Evolutionary conservation across 1,140 invertebrate species (phyloP), one percentile per base, ranked within the genome.

Genomic region (Teleogryllus occipitalis): DNA sequence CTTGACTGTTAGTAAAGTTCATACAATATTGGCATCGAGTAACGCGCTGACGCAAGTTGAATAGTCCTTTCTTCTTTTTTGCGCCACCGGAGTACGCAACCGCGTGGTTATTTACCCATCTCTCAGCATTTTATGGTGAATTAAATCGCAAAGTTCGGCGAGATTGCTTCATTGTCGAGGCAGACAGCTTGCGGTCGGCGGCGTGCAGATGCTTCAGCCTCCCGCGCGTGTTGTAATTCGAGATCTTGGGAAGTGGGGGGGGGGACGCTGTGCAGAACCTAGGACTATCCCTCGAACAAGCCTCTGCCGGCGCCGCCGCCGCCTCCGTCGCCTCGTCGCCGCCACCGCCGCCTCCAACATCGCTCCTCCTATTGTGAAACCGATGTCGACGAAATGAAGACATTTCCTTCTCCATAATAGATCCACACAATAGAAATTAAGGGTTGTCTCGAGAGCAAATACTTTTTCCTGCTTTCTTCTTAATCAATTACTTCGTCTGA

Each of bases 391-490:
- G 54, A 65, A 65, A 65, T 65, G 54, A 65, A 65, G 54, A 65
- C 54, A 65, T 65, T 65, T 65, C 54, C 54, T 65, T 65, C 54
- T 65, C 18, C 54, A 65, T 65, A 65, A 65, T 7, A 65, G 54
- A 18, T 65, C 54, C 10, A 65, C 54, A 65, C 54, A 65, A 65
- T 65, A 18, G 54, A 18, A 65, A 65, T 65, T 65, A 65, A 65
- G 54, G 54, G 54, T 65, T 65, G 54, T 65, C 54, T 65, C 10
- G 54, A 65, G 54, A 65, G 54, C 54, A 65, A 65, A 65, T 65
- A 65, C 54, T 65, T 65, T 65, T 65, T 65, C 54, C 54, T 65
- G 54, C 54, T 65, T 65, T 65, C 54, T 65, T 65, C 54, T 65
- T 65, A 65, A 65, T 65, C 54, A 65, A 65, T 65, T 65, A 65